Evolutionary conservation across 2,888 invertebrate species (phyloP).

Genomic region (Erynnis tages): DNA sequence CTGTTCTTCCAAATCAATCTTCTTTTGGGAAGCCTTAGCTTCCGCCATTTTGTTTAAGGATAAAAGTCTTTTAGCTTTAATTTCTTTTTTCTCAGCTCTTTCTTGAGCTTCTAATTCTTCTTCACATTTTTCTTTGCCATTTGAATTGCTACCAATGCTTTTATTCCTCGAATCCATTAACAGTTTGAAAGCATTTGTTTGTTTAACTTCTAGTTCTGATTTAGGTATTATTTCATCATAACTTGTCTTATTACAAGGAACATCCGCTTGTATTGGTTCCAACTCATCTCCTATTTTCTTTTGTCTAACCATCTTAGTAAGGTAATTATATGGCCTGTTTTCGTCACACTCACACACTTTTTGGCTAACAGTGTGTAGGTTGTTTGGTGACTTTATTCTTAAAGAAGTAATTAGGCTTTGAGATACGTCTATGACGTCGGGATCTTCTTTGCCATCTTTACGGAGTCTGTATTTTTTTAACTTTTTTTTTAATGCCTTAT

Average conservation of each 20-base stretch:
- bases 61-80: conserved; percentile 73
- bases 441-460: conserved; percentile 68
- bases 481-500: conserved; percentile 57
- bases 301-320: conserved; percentile 62
- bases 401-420: conserved; percentile 52
- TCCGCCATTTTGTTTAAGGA: conserved; percentile 84
- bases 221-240: neutral
- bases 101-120: conserved; percentile 48
- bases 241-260: neutral
- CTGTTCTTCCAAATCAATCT: conserved; percentile 80
- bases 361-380: conserved; percentile 29
- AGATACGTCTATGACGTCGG: conserved; percentile 68
- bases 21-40: conserved; percentile 81
- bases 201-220: conserved; percentile 47
- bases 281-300: conserved; percentile 37
- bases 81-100: conserved; percentile 48
- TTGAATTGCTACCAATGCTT: conserved; percentile 83
- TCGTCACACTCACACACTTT: conserved; percentile 37
- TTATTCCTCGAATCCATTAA: conserved; percentile 86
- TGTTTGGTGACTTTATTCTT: conserved; percentile 57
- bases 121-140: conserved; percentile 74
- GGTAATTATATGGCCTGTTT: conserved; percentile 55
- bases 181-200: conserved; percentile 83
- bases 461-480: conserved; percentile 67
- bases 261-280: neutral